Evolutionary conservation across 2,797 vertebrate genomes (phyloP), one percentile per base, ranked within the genome.

Genomic region (Hippopotamyrus pictus): DNA sequence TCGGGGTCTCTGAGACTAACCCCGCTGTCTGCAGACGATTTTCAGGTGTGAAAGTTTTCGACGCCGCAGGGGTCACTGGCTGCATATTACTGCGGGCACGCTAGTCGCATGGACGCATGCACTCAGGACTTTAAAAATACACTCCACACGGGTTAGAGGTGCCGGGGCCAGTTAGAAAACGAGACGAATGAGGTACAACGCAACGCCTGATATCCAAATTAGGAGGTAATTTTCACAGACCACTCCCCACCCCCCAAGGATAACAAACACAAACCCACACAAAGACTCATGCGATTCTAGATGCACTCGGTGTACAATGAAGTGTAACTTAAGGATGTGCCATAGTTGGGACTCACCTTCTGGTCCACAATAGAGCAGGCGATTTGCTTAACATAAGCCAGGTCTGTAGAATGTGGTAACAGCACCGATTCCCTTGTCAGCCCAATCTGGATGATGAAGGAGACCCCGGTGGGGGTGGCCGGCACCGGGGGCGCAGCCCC

Each of bases 321-420:
- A 87, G 57, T 88, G 53, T 88, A 87, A 14, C 17, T 73, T 73
- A 73, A 37, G 65, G 29, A 37, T 3, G n/a, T 5, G 8, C 2
- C n/a, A 50, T 1, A 46, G 5, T 59, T 6, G n/a, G 82, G 25
- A 91, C 95, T 91, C 93, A 98, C 97, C 97, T 98, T 98, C 93
- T 97, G 97, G 93, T 98, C 97, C 89, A 98, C 97, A 84, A 98
- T 97, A 91, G 97, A 98, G 92, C 97, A 98, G 92, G 97, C 97
- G 0, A 98, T 95, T 89, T 98, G 97, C 90, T 98, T 98, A 89
- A 98, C 96, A 9, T 97, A 97, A 79, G 97, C 97, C 93, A 98
- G 90, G 93, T 98, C 97, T 0, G 96, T 96, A 11, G 94, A 93
- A 22, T 95, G 94, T 0, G 97, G 97, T 92, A 98, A 91, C 91